These are phyloP conservation scores for Capitulum mitella DNA, from an alignment of 2,888 invertebrate species.

Conservation along the genomic window DNA sequence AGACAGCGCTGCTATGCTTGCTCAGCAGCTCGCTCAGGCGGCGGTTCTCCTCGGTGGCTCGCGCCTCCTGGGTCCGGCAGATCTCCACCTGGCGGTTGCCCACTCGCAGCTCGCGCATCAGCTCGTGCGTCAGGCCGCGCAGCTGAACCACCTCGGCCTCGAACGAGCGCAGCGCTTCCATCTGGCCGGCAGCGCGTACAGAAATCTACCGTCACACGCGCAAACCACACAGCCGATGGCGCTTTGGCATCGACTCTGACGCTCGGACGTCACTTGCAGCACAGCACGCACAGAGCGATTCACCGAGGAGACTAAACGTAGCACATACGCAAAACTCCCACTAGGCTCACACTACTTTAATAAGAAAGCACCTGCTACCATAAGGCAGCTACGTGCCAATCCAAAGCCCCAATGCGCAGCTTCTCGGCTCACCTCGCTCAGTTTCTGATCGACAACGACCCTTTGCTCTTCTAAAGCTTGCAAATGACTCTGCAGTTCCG, in stretches of 20 bases:
- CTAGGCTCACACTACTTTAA: too few species aligned
- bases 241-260: too few species aligned
- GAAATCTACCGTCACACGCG: not conserved
- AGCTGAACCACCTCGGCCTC: slow-evolving; percentile 54
- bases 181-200: slow-evolving; percentile 38
- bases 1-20: not conserved
- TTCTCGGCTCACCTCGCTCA: not conserved
- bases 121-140: slow-evolving; percentile 53
- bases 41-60: slow-evolving; percentile 50
- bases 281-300: too few species aligned
- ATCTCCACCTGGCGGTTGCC: slow-evolving; percentile 53
- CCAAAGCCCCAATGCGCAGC: too few species aligned
- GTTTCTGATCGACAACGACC: not conserved
- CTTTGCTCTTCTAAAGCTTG: not conserved
- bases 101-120: slow-evolving; percentile 51
- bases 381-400: too few species aligned
- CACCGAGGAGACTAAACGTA: too few species aligned
- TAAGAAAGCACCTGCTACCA: too few species aligned
- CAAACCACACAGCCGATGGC: too few species aligned
- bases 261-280: too few species aligned
- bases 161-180: slow-evolving; percentile 50
- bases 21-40: slow-evolving; percentile 37
- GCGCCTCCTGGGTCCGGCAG: slow-evolving; percentile 43
- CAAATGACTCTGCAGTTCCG: not conserved
- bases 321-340: too few species aligned